phyloP scores from a whole-genome alignment of 1,140 invertebrate genomes.

The Acromyrmex heyeri region DNA sequence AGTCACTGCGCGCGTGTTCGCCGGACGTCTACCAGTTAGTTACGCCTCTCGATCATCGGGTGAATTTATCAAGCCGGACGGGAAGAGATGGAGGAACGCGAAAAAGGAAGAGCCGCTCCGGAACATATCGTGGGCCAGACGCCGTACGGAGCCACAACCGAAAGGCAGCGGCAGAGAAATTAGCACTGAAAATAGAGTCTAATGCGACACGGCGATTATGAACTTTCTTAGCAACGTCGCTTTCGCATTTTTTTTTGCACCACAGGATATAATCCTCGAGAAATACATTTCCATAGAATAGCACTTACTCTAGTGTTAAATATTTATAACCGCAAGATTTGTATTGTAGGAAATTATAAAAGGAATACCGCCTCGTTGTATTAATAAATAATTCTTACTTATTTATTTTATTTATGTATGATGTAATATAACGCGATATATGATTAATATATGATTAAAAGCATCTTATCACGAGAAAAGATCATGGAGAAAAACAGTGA shows the following conservation, averaged over 20 bases:
- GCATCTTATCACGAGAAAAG: not conserved
- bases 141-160: conserved; percentile 2
- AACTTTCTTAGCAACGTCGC: conserved; percentile 35
- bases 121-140: conserved; percentile 24
- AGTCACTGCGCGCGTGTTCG: conserved; percentile 63
- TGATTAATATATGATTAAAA: conserved; percentile 28
- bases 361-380: not conserved
- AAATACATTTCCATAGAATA: not conserved
- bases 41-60: conserved; percentile 79
- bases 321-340: not conserved
- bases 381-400: not conserved
- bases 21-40: conserved; percentile 70
- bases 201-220: conserved; percentile 49
- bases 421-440: not conserved
- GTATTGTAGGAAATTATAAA: not conserved
- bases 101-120: conserved; percentile 57
- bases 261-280: not conserved
- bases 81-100: conserved; percentile 41
- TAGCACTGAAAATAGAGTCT: conserved; percentile 52
- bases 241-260: conserved; percentile 2
- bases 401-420: not conserved
- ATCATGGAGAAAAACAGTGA: conserved; percentile 3
- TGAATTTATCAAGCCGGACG: conserved; percentile 76
- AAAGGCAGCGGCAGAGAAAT: conserved; percentile 33
- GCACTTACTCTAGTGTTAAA: not conserved